Evolutionary conservation across 2,797 vertebrate species (phyloP), one percentile per base, ranked within the genome.

Genomic region (Sebastes cheni): DNA sequence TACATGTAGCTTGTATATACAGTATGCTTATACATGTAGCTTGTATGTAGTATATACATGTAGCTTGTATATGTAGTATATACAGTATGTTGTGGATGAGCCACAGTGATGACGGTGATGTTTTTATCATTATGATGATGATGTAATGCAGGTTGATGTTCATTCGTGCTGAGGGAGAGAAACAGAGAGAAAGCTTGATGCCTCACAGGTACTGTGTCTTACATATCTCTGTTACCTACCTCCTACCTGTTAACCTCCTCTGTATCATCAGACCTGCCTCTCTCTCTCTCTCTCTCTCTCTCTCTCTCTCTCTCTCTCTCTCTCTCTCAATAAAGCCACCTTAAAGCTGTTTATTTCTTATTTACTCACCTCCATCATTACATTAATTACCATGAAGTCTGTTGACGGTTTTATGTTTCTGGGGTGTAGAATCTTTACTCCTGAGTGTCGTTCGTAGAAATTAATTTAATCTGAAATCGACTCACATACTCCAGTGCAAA

Each of bases 141-240:
- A 94, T 97, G 96, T 97, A 97, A 98, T 96, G 96, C 97, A 97
- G 97, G 97, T 97, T 97, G 96, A 94, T 91, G 92, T 97, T 96
- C 97, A 97, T 96, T 96, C 96, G 95, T 96, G 96, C 96, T 96
- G 96, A 96, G 96, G 97, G 90, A 88, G 88, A 89, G 88, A 89
- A 88, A 81, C 11, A 39, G 36, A 89, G 85, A 80, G 77, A 88
- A 80, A 87, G 79, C 81, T 86, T 86, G 90, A 85, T 85, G 88
- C 85, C 70, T 83, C 72, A 82, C 91, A 92, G 89, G 92, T 91
- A 90, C 90, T 82, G 84, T 93, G 27, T 89, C 84, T 86, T 87
- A 85, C 16, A 74, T 81, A 80, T 83, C 77, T 87, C 80, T 83
- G 77, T 36, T 84, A 67, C 14, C 32, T 46, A 39, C 36, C 12